Evolutionary conservation across 2,113 vertebrate genomes (phyloP).

Genomic region (Atlantisia rogersi): DNA sequence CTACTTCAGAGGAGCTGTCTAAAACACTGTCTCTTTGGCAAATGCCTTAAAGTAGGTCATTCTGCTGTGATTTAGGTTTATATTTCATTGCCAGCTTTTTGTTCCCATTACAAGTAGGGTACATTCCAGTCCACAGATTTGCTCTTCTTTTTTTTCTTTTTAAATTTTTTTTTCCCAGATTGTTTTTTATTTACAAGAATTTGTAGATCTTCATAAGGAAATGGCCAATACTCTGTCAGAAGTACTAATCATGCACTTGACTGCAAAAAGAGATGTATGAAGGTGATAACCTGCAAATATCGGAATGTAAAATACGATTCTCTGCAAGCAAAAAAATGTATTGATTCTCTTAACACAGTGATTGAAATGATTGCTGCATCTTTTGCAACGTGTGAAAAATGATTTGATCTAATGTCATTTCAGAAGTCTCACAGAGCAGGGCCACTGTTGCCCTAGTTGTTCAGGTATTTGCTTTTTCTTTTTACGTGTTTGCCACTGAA

Average conservation of each 20-base stretch:
- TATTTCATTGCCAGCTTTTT: slow-evolving; percentile 87
- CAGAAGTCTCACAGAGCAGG: slow-evolving; percentile 46
- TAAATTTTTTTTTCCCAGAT: background rate
- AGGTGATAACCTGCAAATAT: slow-evolving; percentile 68
- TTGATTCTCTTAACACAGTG: slow-evolving; percentile 67
- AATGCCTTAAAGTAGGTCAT: slow-evolving; percentile 94
- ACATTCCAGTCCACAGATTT: slow-evolving; percentile 85
- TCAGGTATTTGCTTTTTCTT: slow-evolving; percentile 57
- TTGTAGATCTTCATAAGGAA: slow-evolving; percentile 72
- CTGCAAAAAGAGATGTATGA: slow-evolving; percentile 71
- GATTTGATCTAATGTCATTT: slow-evolving; percentile 70
- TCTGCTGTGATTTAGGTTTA: slow-evolving; percentile 92
- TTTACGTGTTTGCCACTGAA: slow-evolving; percentile 55
- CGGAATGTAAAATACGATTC: slow-evolving; percentile 69
- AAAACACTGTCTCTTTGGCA: slow-evolving; percentile 87
- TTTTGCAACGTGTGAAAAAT: slow-evolving; percentile 60
- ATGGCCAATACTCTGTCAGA: slow-evolving; percentile 71
- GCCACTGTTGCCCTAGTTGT: background rate
- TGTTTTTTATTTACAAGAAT: slow-evolving; percentile 83
- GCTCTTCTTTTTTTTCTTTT: slow-evolving; percentile 67
- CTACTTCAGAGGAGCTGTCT: slow-evolving; percentile 87
- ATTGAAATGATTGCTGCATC: slow-evolving; percentile 73
- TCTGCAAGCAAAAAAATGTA: slow-evolving; percentile 53
- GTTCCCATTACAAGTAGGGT: slow-evolving; percentile 86
- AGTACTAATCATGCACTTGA: slow-evolving; percentile 70